phyloP scores from a whole-genome alignment of 1,140 invertebrate genomes.

The Campodea augens region DNA sequence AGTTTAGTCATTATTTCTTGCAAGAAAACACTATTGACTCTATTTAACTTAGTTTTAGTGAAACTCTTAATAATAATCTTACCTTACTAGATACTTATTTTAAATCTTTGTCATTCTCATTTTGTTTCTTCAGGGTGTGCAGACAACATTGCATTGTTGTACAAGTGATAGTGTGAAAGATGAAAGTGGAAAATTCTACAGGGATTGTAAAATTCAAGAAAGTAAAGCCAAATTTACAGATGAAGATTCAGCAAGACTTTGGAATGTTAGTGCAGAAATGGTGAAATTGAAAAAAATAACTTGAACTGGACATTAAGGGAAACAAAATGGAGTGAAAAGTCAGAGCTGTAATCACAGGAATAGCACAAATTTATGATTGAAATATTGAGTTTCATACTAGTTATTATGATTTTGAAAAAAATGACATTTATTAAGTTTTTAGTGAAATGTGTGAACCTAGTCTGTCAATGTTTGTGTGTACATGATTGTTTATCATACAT shows the following conservation, averaged over 20 bases:
- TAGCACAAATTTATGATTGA: too few relatives aligned
- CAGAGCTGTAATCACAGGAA: too few relatives aligned
- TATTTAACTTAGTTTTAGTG: constrained; percentile 4
- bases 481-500: too few relatives aligned
- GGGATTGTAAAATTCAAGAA: constrained; percentile 46
- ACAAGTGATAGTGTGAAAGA: constrained; percentile 38
- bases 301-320: too few relatives aligned
- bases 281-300: constrained; percentile 10
- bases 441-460: too few relatives aligned
- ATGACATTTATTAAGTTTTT: too few relatives aligned
- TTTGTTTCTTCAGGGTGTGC: constrained; percentile 38
- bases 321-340: too few relatives aligned
- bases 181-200: constrained; percentile 43
- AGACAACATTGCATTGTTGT: constrained; percentile 56
- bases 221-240: constrained; percentile 38
- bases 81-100: too few relatives aligned
- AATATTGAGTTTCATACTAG: too few relatives aligned
- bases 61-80: too few relatives aligned
- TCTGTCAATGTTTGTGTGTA: too few relatives aligned
- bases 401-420: too few relatives aligned
- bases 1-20: constrained; percentile 8
- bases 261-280: constrained; percentile 43
- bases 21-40: constrained; percentile 4
- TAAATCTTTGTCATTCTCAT: constrained; percentile 7
- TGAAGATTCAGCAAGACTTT: constrained; percentile 40